Conservation (phyloP, 1,140 invertebrate species). For the Zaprionus ornatus region DNA sequence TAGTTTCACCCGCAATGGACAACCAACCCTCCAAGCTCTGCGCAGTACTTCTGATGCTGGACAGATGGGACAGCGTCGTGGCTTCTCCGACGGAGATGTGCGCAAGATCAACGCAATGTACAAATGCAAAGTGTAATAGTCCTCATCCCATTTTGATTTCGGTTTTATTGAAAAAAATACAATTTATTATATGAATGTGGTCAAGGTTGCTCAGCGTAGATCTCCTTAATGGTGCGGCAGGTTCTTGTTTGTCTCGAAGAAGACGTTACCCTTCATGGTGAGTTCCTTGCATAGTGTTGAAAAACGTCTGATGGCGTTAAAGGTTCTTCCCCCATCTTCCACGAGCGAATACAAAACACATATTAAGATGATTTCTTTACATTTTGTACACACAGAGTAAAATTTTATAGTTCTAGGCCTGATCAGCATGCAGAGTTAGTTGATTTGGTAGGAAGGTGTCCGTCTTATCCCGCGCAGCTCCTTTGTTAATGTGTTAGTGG, state of each 20-base stretch:
- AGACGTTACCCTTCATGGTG: constrained; percentile 74
- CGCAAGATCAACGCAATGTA: constrained; percentile 91
- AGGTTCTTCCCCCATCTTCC: constrained; percentile 64
- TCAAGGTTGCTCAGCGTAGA: neutral
- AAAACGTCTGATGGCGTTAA: constrained; percentile 75
- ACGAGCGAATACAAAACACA: constrained; percentile 42
- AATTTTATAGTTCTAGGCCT: constrained; percentile 12
- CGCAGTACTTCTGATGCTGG: constrained; percentile 53
- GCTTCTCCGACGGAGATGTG: constrained; percentile 89
- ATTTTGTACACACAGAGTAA: constrained; percentile 8
- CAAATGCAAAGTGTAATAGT: constrained; percentile 84
- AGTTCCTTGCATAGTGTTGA: constrained; percentile 83
- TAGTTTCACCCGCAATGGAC: constrained; percentile 90
- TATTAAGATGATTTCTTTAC: constrained; percentile 13
- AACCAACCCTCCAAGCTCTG: constrained; percentile 87
- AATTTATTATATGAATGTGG: constrained; percentile 46
- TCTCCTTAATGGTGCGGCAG: constrained; percentile 62
- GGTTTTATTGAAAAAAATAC: constrained; percentile 53
- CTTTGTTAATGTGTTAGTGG: constrained; percentile 53
- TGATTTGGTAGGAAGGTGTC: constrained; percentile 14
- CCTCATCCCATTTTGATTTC: neutral
- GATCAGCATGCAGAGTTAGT: constrained; percentile 48
- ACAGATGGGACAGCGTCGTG: constrained; percentile 88
- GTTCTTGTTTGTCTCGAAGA: constrained; percentile 80
- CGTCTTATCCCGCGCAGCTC: constrained; percentile 40